Conservation (phyloP, 2,797 vertebrate species). For the Kryptolebias ocellatus region DNA sequence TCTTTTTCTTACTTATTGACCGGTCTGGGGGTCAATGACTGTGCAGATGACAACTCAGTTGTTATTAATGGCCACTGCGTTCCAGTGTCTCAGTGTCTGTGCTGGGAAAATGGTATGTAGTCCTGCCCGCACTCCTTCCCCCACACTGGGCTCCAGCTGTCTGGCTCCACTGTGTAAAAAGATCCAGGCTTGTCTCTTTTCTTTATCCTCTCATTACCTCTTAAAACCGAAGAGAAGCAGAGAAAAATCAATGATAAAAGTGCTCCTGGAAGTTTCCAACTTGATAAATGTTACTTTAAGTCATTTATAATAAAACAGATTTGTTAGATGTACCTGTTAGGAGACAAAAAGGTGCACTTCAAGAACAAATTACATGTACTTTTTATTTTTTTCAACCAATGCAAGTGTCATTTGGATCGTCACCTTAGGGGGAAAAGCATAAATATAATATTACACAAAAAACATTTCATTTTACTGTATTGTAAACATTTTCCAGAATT, state of each 20-base stretch:
- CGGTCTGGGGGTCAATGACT: slow-evolving; percentile 76
- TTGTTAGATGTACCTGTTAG: slow-evolving; percentile 13
- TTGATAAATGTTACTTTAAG: slow-evolving; percentile 57
- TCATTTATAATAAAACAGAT: slow-evolving; percentile 30
- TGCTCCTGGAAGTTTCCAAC: slow-evolving; percentile 66
- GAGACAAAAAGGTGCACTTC: slow-evolving; percentile 11
- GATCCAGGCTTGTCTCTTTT: slow-evolving; percentile 76
- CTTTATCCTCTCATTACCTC: slow-evolving; percentile 71
- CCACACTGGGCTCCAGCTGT: slow-evolving; percentile 76
- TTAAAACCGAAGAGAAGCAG: slow-evolving; percentile 71
- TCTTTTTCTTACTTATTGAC: slow-evolving; percentile 66
- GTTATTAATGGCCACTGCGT: slow-evolving; percentile 78
- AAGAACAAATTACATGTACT: slow-evolving; percentile 2
- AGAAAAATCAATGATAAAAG: slow-evolving; percentile 69
- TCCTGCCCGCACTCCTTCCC: slow-evolving; percentile 62
- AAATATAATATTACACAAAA: too few species aligned
- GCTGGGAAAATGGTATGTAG: slow-evolving; percentile 77
- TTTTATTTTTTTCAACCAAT: slow-evolving; percentile 8
- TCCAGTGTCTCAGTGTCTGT: slow-evolving; percentile 76
- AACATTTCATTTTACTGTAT: not conserved
- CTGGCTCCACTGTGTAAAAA: slow-evolving; percentile 81
- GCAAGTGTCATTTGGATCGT: not conserved
- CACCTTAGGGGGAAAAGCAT: not conserved
- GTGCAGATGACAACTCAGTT: slow-evolving; percentile 76
- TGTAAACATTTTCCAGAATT: too few species aligned